Evolutionary conservation across 92 coral and sea anemone species (phyloP), one percentile per base, ranked within the genome.

Genomic region (Plumapathes pennacea): DNA sequence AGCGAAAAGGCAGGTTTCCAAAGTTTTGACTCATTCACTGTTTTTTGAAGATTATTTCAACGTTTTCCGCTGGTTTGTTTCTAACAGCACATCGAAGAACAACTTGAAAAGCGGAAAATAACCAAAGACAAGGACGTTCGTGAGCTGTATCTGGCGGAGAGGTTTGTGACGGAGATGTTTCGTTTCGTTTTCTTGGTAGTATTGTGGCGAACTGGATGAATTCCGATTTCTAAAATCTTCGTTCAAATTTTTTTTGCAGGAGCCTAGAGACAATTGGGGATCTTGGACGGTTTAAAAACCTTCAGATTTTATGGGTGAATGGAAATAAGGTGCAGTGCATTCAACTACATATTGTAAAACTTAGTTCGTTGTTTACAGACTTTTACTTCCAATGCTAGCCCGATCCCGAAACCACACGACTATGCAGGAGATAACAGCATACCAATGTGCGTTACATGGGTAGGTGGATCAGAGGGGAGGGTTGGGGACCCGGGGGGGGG

Each of bases 271-370:
- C 67, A 46, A 81, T 92, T 26, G 70, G 26, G 54, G 88, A 83
- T 45, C 67, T 88, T 25, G 61, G 53, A 15, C 53, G 81, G 51
- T 92, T 68, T 31, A 92, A 64, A 49, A 85, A 92, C 64, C 74
- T 92, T 34, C 96, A 92, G 57, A 60, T 89, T 59, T 70, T 92
- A 37, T 92, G 96, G 96, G 53, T 92, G 19, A 92, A 92, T 69
- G 96, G 94, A 64, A 92, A 92, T 56, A 81, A 81, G 86, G 98
- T 92, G 8, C n/a, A n/a, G n/a, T n/a, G n/a, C n/a, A n/a, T n/a
- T n/a, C n/a, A n/a, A n/a, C n/a, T n/a, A n/a, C n/a, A n/a, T n/a
- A n/a, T n/a, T n/a, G n/a, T n/a, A n/a, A n/a, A n/a, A n/a, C n/a
- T n/a, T n/a, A n/a, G n/a, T n/a, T n/a, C n/a, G n/a, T n/a, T n/a